A percentile compares a stretch with the other conserved stretches of the same genome.
phyloP scores from a whole-genome alignment of 23 tunicate genomes.

The Diplosoma virens region DNA sequence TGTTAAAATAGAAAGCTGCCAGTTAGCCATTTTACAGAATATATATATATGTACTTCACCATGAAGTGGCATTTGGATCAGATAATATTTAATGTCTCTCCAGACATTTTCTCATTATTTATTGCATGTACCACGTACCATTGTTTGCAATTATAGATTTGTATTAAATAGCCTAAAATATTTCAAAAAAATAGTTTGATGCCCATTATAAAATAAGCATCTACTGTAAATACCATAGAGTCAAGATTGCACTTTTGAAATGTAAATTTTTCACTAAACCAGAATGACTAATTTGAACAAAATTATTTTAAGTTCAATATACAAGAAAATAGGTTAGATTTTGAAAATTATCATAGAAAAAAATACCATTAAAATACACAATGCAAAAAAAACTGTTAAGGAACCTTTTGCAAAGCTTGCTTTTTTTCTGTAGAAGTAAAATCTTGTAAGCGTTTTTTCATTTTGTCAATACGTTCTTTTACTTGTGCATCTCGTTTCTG shows the following conservation, averaged over 20 bases:
- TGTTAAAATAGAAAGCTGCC: conserved; percentile 6
- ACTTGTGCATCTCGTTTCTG: conserved; percentile 69
- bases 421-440: conserved; percentile 44
- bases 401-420: conserved; percentile 50
- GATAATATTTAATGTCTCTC: conserved; percentile 1
- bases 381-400: not conserved
- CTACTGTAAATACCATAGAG: too few species aligned
- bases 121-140: too few species aligned
- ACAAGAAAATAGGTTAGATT: too few species aligned
- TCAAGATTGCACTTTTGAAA: too few species aligned
- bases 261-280: too few species aligned
- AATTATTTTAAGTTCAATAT: too few species aligned
- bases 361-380: not conserved
- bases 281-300: too few species aligned
- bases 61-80: not conserved
- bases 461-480: conserved; percentile 56
- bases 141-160: too few species aligned
- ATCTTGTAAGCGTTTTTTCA: conserved; percentile 33
- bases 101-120: not conserved
- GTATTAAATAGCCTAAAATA: too few species aligned
- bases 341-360: too few species aligned
- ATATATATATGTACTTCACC: conserved; percentile 1
- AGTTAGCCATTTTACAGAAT: conserved; percentile 1
- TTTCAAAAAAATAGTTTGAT: too few species aligned
- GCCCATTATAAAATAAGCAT: too few species aligned